Conservation (phyloP, 1,140 invertebrate genomes). For the Nasonia longicornis region DNA sequence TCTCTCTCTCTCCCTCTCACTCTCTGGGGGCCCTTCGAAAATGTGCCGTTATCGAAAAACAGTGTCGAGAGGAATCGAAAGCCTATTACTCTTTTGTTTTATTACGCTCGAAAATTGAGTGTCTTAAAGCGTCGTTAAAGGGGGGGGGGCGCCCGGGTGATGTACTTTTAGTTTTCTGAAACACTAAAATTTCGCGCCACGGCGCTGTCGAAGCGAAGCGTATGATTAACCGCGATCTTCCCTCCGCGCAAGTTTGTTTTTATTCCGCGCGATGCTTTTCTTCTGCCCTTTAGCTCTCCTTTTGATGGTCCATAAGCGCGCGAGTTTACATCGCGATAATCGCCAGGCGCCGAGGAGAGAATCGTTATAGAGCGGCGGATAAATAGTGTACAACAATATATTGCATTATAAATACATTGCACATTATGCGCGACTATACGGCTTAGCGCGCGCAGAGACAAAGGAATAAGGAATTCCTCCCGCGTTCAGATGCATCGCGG, state of each 20-base stretch:
- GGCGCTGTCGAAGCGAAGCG: not conserved
- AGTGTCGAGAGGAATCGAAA: not conserved
- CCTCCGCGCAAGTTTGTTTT: not conserved
- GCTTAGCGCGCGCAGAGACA: slow-evolving; percentile 63
- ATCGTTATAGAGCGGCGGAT: no score
- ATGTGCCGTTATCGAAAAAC: slow-evolving; percentile 22
- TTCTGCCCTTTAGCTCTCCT: no score
- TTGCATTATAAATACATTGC: no score
- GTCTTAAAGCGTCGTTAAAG: not conserved
- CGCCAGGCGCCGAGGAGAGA: no score
- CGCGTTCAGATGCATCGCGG: not conserved
- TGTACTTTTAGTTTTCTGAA: slow-evolving; percentile 8
- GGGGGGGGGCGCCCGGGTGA: not conserved
- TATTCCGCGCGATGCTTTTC: not conserved
- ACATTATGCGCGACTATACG: no score
- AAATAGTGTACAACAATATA: no score
- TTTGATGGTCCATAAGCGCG: not conserved
- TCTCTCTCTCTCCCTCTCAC: no score
- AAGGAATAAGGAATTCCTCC: slow-evolving; percentile 61
- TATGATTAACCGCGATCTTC: not conserved
- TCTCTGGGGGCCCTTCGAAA: not conserved
- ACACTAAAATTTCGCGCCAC: not conserved
- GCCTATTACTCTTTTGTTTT: not conserved
- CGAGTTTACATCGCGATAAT: no score
- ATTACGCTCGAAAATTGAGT: not conserved